Percentiles rank a stretch among this genome's conserved stretches.
Evolutionary conservation across 2,888 invertebrate species (phyloP).

Genomic region (Ganaspis brasiliensis): DNA sequence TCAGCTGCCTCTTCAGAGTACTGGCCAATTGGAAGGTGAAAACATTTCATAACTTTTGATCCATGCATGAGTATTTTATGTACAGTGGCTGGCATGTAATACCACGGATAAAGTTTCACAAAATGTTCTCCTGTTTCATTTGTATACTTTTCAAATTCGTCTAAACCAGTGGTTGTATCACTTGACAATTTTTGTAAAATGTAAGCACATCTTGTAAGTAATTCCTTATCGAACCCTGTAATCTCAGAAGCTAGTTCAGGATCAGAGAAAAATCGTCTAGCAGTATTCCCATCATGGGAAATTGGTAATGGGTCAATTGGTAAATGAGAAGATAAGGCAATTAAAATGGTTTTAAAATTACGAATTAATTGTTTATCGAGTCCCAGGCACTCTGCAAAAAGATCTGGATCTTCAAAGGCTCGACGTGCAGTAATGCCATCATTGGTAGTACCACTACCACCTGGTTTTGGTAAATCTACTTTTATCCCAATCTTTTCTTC

Average conservation of each 20-base stretch:
- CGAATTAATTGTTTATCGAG: neutral
- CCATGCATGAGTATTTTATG: neutral
- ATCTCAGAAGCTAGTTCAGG: constrained; percentile 40
- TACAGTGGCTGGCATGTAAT: neutral
- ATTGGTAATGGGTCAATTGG: constrained; percentile 16
- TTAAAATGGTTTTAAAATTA: neutral
- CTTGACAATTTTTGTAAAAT: too few relatives aligned
- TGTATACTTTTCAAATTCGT: too few relatives aligned
- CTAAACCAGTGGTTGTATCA: constrained; percentile 39
- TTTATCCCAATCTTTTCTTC: neutral
- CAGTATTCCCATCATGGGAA: too few relatives aligned
- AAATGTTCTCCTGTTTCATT: too few relatives aligned
- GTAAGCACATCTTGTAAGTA: too few relatives aligned
- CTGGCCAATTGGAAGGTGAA: too few relatives aligned
- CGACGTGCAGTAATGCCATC: constrained; percentile 49
- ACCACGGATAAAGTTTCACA: neutral
- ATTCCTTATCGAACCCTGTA: too few relatives aligned
- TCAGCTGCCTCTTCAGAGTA: too few relatives aligned
- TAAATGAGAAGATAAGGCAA: neutral
- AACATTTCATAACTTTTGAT: neutral
- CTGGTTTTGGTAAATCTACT: constrained; percentile 39
- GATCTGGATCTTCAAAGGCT: constrained; percentile 44
- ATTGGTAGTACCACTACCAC: constrained; percentile 48
- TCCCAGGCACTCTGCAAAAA: constrained; percentile 40
- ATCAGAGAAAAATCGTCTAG: too few relatives aligned